phyloP scores from a whole-genome alignment of 2,797 vertebrate species.

The Acropternis orthonyx region DNA sequence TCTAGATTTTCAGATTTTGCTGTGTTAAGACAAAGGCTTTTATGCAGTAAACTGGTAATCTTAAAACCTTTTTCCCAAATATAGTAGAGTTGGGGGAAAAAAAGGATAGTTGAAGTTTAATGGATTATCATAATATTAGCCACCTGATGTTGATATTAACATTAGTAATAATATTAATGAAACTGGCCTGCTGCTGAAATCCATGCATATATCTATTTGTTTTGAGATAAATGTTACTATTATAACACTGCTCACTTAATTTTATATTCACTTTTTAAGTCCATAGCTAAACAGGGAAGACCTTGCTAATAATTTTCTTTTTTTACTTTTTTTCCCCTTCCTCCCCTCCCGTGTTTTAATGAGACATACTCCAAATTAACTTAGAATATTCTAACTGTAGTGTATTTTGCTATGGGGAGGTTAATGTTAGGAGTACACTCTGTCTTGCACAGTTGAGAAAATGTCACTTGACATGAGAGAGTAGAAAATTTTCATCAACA shows the following conservation, averaged over 20 bases:
- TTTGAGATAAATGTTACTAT: neutral
- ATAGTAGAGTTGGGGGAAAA: neutral
- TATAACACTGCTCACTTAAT: neutral
- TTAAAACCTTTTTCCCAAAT: neutral
- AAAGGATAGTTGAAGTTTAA: neutral
- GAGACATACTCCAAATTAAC: neutral
- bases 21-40: neutral
- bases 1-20: neutral
- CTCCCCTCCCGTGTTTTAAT: neutral
- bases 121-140: neutral
- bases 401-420: neutral
- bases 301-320: neutral
- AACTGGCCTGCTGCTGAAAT: neutral
- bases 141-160: neutral
- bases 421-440: neutral
- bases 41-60: neutral
- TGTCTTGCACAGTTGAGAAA: neutral
- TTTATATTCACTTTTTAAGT: neutral
- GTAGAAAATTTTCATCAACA: slow-evolving; percentile 4
- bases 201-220: neutral
- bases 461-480: neutral
- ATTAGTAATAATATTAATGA: neutral
- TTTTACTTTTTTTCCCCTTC: neutral
- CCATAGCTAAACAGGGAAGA: neutral
- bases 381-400: neutral